A percentile compares a stretch with the other conserved stretches of the same genome.
Evolutionary conservation across 2,113 vertebrate genomes (phyloP).

Genomic region (Colinus virginianus): DNA sequence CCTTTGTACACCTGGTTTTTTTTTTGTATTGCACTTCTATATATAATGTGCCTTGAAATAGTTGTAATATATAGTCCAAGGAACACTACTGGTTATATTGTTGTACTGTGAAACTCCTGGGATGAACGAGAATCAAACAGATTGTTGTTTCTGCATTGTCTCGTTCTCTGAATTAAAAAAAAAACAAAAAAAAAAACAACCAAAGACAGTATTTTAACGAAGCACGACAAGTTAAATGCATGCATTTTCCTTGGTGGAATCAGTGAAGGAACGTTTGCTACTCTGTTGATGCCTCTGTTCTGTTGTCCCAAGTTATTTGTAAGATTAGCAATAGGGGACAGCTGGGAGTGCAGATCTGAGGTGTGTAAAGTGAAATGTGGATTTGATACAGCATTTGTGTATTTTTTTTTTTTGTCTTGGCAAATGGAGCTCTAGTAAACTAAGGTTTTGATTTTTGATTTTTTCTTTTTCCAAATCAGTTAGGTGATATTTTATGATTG

Average conservation of each 20-base stretch:
- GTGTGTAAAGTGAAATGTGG: constrained; percentile 65
- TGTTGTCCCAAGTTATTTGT: constrained; percentile 68
- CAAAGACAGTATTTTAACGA: constrained; percentile 47
- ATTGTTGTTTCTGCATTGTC: constrained; percentile 55
- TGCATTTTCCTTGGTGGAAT: constrained; percentile 66
- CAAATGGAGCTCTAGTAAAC: constrained; percentile 55
- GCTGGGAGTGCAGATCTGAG: constrained; percentile 60
- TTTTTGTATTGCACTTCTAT: constrained; percentile 78
- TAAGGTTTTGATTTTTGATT: constrained; percentile 45
- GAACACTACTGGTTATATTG: constrained; percentile 73
- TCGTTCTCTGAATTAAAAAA: constrained; percentile 56
- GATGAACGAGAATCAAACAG: constrained; percentile 70
- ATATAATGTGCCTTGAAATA: constrained; percentile 83
- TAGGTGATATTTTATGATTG: constrained; percentile 63
- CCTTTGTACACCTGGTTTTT: constrained; percentile 72
- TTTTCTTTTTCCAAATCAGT: background rate
- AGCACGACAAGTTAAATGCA: constrained; percentile 35
- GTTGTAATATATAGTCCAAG: constrained; percentile 77
- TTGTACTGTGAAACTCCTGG: constrained; percentile 73
- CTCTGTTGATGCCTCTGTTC: constrained; percentile 51
- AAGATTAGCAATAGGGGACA: constrained; percentile 54
- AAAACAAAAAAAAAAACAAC: too few relatives aligned
- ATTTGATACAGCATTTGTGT: constrained; percentile 64
- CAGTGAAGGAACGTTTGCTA: constrained; percentile 71
- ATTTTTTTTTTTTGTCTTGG: constrained; percentile 13